These are phyloP conservation scores for Synanthedon vespiformis DNA, from an alignment of 2,888 invertebrate genomes.

Conservation along the genomic window DNA sequence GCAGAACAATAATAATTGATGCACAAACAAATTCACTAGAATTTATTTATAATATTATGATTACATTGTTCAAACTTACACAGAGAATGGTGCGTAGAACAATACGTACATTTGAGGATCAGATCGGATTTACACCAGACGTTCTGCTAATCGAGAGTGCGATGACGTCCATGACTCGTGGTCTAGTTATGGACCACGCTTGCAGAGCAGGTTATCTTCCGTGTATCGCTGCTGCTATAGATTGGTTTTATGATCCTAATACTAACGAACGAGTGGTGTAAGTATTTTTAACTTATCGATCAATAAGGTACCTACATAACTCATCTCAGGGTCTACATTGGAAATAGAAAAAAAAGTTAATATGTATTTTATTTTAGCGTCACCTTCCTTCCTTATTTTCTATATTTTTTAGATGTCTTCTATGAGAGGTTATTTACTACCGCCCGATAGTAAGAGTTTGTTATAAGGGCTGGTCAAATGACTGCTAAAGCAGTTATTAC, in stretches of 20 bases:
- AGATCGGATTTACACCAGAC: constrained; percentile 43
- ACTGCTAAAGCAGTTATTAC: too few relatives aligned
- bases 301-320: background rate
- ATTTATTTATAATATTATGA: too few relatives aligned
- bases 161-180: constrained; percentile 44
- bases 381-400: too few relatives aligned
- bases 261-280: constrained; percentile 33
- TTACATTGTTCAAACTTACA: constrained; percentile 1
- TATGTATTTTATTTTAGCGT: too few relatives aligned
- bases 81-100: constrained; percentile 51
- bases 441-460: too few relatives aligned
- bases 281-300: constrained; percentile 15
- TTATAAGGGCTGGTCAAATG: too few relatives aligned
- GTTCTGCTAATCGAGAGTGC: constrained; percentile 26
- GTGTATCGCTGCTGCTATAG: constrained; percentile 54
- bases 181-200: constrained; percentile 58
- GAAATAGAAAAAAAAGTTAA: too few relatives aligned
- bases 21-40: too few relatives aligned
- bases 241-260: constrained; percentile 47
- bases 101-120: constrained; percentile 30
- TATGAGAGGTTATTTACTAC: too few relatives aligned
- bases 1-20: too few relatives aligned
- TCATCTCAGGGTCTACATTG: background rate
- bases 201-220: constrained; percentile 45
- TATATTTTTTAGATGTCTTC: too few relatives aligned